A percentile compares a stretch with the other conserved stretches of the same genome.
Evolutionary conservation across 2,113 vertebrate genomes (phyloP).

Genomic region (Nycticorax nycticorax): DNA sequence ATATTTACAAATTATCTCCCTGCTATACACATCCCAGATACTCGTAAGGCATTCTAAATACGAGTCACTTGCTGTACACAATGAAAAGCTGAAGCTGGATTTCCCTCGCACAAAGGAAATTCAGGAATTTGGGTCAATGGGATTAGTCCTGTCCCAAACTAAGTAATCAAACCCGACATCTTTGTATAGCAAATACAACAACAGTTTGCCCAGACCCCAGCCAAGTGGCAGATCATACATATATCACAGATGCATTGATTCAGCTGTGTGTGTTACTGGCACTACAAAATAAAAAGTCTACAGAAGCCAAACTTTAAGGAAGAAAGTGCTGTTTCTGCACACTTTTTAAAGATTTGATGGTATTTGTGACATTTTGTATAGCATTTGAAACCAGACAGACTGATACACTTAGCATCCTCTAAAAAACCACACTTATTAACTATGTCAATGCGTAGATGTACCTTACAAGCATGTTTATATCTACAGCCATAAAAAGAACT

Average conservation of each 20-base stretch:
- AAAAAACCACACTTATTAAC: neutral
- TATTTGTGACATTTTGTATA: neutral
- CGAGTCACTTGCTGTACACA: neutral
- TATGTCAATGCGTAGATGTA: neutral
- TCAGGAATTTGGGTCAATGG: constrained; percentile 19
- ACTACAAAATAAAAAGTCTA: neutral
- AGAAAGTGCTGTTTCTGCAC: neutral
- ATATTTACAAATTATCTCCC: neutral
- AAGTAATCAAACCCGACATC: constrained; percentile 42
- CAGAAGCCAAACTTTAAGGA: neutral
- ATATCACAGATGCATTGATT: neutral
- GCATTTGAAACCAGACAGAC: neutral
- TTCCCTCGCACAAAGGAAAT: constrained; percentile 31
- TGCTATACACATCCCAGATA: neutral
- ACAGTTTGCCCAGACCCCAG: neutral
- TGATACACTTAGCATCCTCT: neutral
- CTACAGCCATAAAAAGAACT: neutral
- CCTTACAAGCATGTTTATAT: neutral
- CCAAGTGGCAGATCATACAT: neutral
- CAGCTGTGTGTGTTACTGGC: neutral
- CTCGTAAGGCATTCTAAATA: neutral
- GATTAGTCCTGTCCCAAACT: neutral
- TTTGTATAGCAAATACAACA: neutral
- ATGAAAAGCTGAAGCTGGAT: neutral
- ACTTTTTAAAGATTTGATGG: neutral